Evolutionary conservation across 37 sponge, comb jelly and placozoan species (phyloP).

Genomic region (Chondrosia reniformis): DNA sequence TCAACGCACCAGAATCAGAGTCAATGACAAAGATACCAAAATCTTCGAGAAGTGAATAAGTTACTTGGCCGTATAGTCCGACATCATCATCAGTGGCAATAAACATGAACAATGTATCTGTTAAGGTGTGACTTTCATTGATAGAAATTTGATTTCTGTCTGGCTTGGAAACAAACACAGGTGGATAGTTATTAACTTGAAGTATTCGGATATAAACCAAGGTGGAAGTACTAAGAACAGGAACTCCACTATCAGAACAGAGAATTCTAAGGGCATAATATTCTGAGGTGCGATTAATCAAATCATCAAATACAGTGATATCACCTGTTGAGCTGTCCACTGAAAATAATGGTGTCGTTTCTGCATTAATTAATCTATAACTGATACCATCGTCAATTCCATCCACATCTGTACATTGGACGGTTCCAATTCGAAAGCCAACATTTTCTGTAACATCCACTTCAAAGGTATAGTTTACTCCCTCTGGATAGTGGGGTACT

Average conservation of each 20-base stretch:
- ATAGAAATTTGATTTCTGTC: background rate
- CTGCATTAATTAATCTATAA: slow-evolving; percentile 24
- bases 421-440: slow-evolving; percentile 22
- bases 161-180: background rate
- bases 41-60: slow-evolving; percentile 34
- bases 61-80: slow-evolving; percentile 50
- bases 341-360: slow-evolving; percentile 7
- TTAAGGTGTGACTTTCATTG: background rate
- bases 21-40: slow-evolving; percentile 20
- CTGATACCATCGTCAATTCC: slow-evolving; percentile 36
- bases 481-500: slow-evolving; percentile 31
- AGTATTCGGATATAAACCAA: background rate
- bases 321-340: slow-evolving; percentile 33
- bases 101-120: background rate
- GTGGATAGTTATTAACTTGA: background rate
- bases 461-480: slow-evolving; percentile 19
- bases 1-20: background rate
- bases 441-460: slow-evolving; percentile 22
- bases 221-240: background rate
- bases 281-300: slow-evolving; percentile 23
- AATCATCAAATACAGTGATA: slow-evolving; percentile 22
- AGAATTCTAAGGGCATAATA: slow-evolving; percentile 16
- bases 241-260: slow-evolving; percentile 38
- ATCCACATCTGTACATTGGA: slow-evolving; percentile 65
- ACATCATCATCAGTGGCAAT: slow-evolving; percentile 59